phyloP scores from a whole-genome alignment of 2,797 vertebrate species.

The Coilia nasus region DNA sequence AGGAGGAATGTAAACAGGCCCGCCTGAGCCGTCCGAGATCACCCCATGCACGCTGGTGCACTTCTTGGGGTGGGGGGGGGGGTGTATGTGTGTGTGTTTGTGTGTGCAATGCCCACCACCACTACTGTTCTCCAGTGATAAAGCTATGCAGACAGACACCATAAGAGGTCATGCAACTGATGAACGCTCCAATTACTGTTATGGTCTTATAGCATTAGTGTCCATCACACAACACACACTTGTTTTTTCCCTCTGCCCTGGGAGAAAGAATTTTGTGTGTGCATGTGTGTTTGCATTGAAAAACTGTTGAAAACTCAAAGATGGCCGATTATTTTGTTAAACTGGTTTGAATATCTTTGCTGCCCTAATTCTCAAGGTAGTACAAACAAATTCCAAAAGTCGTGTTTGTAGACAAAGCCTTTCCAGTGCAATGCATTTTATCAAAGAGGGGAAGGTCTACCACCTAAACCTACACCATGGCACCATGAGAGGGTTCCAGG shows the following conservation, averaged over 20 bases:
- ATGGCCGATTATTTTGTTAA: not conserved
- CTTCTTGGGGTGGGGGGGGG: not conserved
- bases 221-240: not conserved
- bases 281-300: not conserved
- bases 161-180: not conserved
- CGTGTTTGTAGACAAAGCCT: not conserved
- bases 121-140: not conserved
- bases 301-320: not conserved
- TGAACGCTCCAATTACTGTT: not conserved
- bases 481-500: not conserved
- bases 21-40: slow-evolving; percentile 29
- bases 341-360: not conserved
- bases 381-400: not conserved
- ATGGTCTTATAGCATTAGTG: not conserved
- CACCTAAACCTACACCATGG: not conserved
- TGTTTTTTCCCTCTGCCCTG: not conserved
- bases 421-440: not conserved
- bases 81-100: too few relatives aligned
- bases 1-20: slow-evolving; percentile 69
- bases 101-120: too few relatives aligned
- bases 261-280: not conserved
- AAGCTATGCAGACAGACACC: slow-evolving; percentile 6
- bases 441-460: not conserved
- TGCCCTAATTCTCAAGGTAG: not conserved
- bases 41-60: not conserved